Evolutionary conservation across 2,888 invertebrate genomes (phyloP).

Genomic region (Chesias legatella): DNA sequence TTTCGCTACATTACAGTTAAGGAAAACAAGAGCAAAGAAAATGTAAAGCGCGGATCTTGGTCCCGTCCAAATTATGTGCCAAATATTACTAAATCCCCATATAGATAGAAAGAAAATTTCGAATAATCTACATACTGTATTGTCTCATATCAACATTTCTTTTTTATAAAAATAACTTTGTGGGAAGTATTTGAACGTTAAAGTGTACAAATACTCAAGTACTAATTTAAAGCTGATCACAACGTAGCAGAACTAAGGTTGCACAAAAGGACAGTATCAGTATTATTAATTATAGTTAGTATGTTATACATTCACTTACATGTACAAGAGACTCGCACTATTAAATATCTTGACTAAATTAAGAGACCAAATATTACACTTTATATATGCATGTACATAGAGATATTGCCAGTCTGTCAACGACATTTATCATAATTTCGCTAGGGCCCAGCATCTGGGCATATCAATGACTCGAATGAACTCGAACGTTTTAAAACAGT

Average conservation of each 20-base stretch:
- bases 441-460: conserved; percentile 76
- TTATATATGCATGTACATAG: conserved; percentile 75
- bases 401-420: conserved; percentile 79
- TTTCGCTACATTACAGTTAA: conserved; percentile 42
- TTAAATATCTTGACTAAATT: conserved; percentile 79
- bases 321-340: conserved; percentile 77
- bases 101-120: conserved; percentile 49
- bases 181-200: conserved; percentile 66
- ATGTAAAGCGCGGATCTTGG: conserved; percentile 65
- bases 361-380: conserved; percentile 78
- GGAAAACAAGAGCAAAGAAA: conserved; percentile 33
- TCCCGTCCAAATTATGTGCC: conserved; percentile 72
- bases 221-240: conserved; percentile 76
- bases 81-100: conserved; percentile 53
- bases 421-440: conserved; percentile 77
- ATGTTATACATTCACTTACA: conserved; percentile 70
- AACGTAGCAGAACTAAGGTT: conserved; percentile 76
- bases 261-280: conserved; percentile 73
- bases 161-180: conserved; percentile 76
- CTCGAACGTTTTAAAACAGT: conserved; percentile 74
- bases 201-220: conserved; percentile 73
- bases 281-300: conserved; percentile 64
- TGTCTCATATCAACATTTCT: conserved; percentile 75
- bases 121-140: conserved; percentile 71
- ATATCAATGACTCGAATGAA: conserved; percentile 74